Base-by-base conservation (phyloP, 2,888 invertebrate genomes). In the Drosophila acutilabella region DNA sequence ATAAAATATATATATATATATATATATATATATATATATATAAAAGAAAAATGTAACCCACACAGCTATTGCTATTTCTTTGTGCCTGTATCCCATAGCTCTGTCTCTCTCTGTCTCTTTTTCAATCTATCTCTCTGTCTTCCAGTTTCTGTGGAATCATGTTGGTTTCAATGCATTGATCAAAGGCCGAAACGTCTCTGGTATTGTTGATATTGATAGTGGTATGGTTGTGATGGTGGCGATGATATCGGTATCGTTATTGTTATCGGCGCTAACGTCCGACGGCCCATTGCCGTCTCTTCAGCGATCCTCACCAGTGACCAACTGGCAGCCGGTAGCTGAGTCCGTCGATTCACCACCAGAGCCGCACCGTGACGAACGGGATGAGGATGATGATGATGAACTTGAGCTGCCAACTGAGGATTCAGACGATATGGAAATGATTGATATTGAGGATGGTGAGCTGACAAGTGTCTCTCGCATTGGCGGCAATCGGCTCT, bases 351-450 rank as follows among this genome's bases (percentile, higher is more conserved):
- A 75, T 11, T 77, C 77, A 1, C 41, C 59, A n/a, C 68, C 78
- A 36, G 78, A 71, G 10, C 52, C 68, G 45, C 73, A 71, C 11
- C 58, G 82, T 7, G 82, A 78, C 6, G 80, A 75, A 0, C 87
- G 73, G 2, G 56, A 57, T 16, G 36, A 48, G 4, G 88, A 77
- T 42, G 79, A 36, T 13, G 79, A 36, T n/a, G 88, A 83, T 5
- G 88, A 84, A 18, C 79, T 67, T 16, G 79, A 74, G 36, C 89
- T 89, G 62, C 85, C 90, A 53, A 89, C 88, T 50, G 91, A 91
- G 45, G 91, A 91, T 62, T 91, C 91, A 50, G 91, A 91, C 30
- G 91, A 91, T 90, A 91, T 91, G 71, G 90, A 91, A 77, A 91
- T 91, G 57, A 91, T 91, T 61, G 90, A 90, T 74, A 82, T 81